Evolutionary conservation across 2,888 invertebrate genomes (phyloP), one percentile per base, ranked within the genome.

Genomic region (Drosophila tripunctata): DNA sequence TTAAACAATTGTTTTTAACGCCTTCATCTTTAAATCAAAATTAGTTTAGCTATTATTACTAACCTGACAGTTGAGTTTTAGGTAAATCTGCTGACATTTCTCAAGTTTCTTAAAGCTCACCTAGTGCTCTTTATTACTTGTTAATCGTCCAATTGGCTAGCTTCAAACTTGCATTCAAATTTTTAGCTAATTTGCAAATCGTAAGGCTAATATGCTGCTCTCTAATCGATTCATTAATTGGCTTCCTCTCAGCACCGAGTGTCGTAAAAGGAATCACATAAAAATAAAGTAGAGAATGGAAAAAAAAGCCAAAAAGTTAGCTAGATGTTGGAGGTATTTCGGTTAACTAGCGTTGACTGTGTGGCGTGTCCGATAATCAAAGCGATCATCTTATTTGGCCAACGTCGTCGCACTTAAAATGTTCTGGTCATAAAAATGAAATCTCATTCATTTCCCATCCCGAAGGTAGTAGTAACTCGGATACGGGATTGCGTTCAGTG

Each of bases 381-480:
- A 58, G 45, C 51, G 58, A 55, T 67, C 56, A 63, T 45, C 70
- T 40, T 63, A 40, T 63, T 62, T 69, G 48, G 38, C 62, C 48
- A 54, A 45, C 35, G 15, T 22, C 50, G 33, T 41, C 44, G 43
- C 69, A 50, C 52, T 38, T 35, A 35, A 54, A 48, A 33, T 60
- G 36, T 27, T 41, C 40, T 45, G 67, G 45, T 38, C 52, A 70
- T 69, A 70, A 69, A 69, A 69, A 64, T 50, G 70, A 69, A 69
- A 64, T 50, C 47, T 24, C 48, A 56, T 35, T 55, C 47, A 54
- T 24, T 44, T 10, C 15, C 21, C 56, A 27, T 43, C 6, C 8
- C 30, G 10, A 27, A 30, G 8, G 17, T 36, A n/a, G n/a, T n/a
- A n/a, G n/a, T n/a, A 41, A 8, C 43, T 17, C 30, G 24, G 36